phyloP scores from a whole-genome alignment of 2,888 invertebrate genomes.

The Pammene aurita region DNA sequence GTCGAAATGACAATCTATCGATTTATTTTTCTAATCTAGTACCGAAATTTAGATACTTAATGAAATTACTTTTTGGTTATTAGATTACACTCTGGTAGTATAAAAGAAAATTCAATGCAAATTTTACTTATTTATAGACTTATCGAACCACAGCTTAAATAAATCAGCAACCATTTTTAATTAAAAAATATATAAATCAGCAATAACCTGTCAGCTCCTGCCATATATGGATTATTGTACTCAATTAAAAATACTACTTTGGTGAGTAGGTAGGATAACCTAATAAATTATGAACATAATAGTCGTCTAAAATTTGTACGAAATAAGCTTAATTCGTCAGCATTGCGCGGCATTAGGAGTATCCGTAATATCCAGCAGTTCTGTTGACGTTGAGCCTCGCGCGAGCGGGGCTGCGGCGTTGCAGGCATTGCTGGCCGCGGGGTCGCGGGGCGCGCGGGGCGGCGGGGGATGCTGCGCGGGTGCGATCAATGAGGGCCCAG shows the following conservation, averaged over 20 bases:
- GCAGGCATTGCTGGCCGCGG: constrained; percentile 50
- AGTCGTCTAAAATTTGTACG: background rate
- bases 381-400: constrained; percentile 61
- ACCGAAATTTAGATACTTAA: background rate
- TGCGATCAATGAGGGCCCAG: constrained; percentile 78
- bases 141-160: background rate
- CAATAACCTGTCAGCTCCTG: background rate
- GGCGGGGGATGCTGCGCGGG: constrained; percentile 68
- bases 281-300: background rate
- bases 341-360: constrained; percentile 18
- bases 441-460: constrained; percentile 46
- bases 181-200: too few relatives aligned
- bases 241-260: too few relatives aligned
- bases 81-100: too few relatives aligned
- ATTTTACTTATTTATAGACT: too few relatives aligned
- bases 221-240: too few relatives aligned
- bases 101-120: too few relatives aligned
- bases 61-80: too few relatives aligned
- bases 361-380: constrained; percentile 57
- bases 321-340: background rate
- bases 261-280: too few relatives aligned
- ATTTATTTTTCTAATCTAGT: background rate
- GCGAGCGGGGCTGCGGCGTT: constrained; percentile 56
- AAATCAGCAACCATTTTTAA: background rate
- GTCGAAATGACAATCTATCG: background rate